Evolutionary conservation across 1,140 invertebrate genomes (phyloP), one percentile per base, ranked within the genome.

Genomic region (Berghia stephanieae): DNA sequence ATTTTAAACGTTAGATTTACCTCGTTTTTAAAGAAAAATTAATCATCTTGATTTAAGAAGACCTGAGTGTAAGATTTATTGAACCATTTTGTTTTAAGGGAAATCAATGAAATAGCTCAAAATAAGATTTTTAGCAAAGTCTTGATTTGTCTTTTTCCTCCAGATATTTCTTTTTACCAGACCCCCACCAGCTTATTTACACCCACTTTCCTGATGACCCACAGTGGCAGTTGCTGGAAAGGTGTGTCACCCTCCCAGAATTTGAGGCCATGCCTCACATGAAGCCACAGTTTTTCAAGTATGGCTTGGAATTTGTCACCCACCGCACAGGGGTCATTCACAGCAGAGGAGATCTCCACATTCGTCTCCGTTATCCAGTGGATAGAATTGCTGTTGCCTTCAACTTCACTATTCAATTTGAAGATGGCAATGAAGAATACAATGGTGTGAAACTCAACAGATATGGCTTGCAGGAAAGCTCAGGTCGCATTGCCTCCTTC

Each of bases 271-370:
- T 89, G 78, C 88, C 89, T 2, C 88, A 88, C 75, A 88, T 90
- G 82, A 90, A 90, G 69, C 87, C 87, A 40, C 86, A 87, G 70
- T 90, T 90, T 82, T 90, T 90, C 84, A 89, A 89, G 75, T 89
- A 89, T 79, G 86, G 87, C 40, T 81, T 90, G 36, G 87, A 89
- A 77, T 88, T 90, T 82, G 83, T 88, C 18, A 88, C 85, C 55
- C 87, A 89, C 76, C 80, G 85, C 31, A 86, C 87, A 21, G 88
- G 88, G 3, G 87, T 89, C 6, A 86, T 88, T 66, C 80, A 83
- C 69, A 82, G 83, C 24, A 77, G 86, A 31, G 87, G 85, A n/a
- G 87, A 88, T 75, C 81, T 85, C 24, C 86, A 85, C 76, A 83
- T 88, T 34, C 77, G 84, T 27, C 80, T 88, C 38, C 75, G 85